Evolutionary conservation across 2,797 vertebrate genomes (phyloP).

Genomic region (Crax fasciolata): DNA sequence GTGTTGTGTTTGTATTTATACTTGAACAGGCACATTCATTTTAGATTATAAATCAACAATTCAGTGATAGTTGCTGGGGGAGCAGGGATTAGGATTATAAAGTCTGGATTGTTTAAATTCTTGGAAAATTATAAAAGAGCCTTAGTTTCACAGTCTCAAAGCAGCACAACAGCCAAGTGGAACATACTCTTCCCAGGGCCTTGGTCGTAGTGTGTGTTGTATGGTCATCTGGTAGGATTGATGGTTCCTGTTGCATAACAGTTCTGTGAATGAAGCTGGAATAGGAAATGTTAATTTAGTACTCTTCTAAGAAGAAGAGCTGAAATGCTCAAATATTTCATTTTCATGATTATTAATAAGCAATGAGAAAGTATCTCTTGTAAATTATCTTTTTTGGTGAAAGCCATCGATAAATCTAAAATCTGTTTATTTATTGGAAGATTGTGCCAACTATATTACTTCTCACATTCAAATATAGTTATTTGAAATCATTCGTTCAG

Average conservation of each 20-base stretch:
- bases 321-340: neutral
- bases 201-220: neutral
- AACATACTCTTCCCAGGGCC: neutral
- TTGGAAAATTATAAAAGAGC: neutral
- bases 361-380: neutral
- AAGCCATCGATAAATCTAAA: neutral
- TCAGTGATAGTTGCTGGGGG: neutral
- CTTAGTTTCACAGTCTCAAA: neutral
- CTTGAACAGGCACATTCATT: neutral
- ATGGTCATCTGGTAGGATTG: neutral
- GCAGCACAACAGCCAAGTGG: neutral
- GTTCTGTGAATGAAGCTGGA: neutral
- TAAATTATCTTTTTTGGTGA: neutral
- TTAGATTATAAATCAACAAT: neutral
- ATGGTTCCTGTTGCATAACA: neutral
- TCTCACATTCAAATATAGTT: neutral
- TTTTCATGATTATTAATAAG: neutral
- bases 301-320: fast-evolving
- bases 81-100: neutral
- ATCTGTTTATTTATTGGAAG: neutral
- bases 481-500: neutral
- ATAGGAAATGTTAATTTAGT: neutral
- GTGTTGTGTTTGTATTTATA: neutral
- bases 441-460: neutral
- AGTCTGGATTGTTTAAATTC: neutral